A percentile compares a stretch with the other conserved stretches of the same genome.
Conservation (phyloP, 2,888 invertebrate species). For the Agonopterix arenella region DNA sequence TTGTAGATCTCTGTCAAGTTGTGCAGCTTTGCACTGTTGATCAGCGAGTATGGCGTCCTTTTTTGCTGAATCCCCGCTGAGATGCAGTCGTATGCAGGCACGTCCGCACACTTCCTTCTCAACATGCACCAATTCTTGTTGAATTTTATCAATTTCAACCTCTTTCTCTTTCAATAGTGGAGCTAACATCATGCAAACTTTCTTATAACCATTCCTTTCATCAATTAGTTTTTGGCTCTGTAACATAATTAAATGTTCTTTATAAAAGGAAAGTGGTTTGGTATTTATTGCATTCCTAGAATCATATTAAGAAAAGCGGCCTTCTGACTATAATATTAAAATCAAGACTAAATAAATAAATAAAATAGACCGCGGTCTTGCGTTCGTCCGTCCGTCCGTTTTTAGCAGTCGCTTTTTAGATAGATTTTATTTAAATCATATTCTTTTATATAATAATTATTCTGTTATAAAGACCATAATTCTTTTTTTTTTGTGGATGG, state of each 20-base stretch:
- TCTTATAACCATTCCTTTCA: conserved; percentile 42
- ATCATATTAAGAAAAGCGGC: too few relatives aligned
- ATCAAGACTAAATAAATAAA: too few relatives aligned
- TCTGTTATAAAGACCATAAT: too few relatives aligned
- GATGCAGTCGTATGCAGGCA: conserved; percentile 31
- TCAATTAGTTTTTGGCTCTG: conserved; percentile 42
- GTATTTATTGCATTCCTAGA: neutral
- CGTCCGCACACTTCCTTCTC: conserved; percentile 40
- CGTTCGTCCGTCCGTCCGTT: too few relatives aligned
- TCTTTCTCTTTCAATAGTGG: conserved; percentile 26
- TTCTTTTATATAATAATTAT: too few relatives aligned
- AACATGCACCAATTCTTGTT: conserved; percentile 20
- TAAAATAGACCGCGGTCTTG: too few relatives aligned
- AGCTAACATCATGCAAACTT: conserved; percentile 23
- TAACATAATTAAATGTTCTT: too few relatives aligned
- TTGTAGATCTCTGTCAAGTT: conserved; percentile 50
- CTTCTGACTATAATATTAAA: too few relatives aligned
- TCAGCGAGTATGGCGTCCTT: conserved; percentile 37
- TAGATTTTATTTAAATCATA: too few relatives aligned
- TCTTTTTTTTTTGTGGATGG: too few relatives aligned
- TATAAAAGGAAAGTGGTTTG: too few relatives aligned
- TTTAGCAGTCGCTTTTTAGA: too few relatives aligned
- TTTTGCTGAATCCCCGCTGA: conserved; percentile 36
- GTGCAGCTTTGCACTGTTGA: conserved; percentile 37
- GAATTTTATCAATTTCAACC: conserved; percentile 28